Percentiles rank a stretch among this genome's conserved stretches.
Evolutionary conservation across 2,797 vertebrate genomes (phyloP).

Genomic region (Selene dorsalis): DNA sequence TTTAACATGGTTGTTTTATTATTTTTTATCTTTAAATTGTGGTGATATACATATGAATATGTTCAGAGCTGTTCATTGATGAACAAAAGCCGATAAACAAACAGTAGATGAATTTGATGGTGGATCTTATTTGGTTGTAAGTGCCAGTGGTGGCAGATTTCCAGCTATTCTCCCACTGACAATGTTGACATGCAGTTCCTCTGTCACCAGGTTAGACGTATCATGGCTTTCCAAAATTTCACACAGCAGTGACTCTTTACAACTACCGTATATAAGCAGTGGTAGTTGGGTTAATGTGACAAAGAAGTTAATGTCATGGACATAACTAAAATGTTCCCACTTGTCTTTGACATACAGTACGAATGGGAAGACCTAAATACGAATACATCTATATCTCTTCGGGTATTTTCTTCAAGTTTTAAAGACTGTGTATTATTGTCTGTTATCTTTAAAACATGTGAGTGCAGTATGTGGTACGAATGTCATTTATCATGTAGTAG

Average conservation of each 20-base stretch:
- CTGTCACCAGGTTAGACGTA: not conserved
- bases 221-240: not conserved
- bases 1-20: too few species aligned
- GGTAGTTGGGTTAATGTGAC: too few species aligned
- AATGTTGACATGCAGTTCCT: not conserved
- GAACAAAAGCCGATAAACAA: too few species aligned
- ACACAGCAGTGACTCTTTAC: constrained; percentile 5
- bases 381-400: constrained; percentile 7
- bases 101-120: too few species aligned
- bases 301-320: not conserved
- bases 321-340: constrained; percentile 6
- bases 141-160: too few species aligned
- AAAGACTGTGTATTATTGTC: constrained; percentile 7
- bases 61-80: too few species aligned
- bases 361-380: too few species aligned
- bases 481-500: constrained; percentile 30
- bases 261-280: too few species aligned
- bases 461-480: constrained; percentile 34
- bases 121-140: not conserved
- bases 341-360: too few species aligned
- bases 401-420: constrained; percentile 23
- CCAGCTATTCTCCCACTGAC: not conserved
- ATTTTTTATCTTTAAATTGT: too few species aligned
- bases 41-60: too few species aligned
- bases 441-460: constrained; percentile 6